Evolutionary conservation across 2,888 invertebrate species (phyloP).

Genomic region (Sphecodes monilicornis): DNA sequence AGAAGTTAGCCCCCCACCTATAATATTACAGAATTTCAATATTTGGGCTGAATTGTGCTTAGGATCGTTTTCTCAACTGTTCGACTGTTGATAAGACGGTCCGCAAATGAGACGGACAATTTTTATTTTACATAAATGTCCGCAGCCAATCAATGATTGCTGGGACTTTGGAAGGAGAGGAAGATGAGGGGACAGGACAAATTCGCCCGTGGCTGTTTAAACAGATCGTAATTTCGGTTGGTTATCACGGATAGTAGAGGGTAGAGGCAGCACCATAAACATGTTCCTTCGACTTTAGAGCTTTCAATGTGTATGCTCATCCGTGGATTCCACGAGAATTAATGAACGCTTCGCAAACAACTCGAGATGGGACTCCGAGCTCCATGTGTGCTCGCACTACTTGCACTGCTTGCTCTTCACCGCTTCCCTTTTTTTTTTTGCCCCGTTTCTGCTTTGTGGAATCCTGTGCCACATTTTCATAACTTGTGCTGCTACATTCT

Average conservation of each 20-base stretch:
- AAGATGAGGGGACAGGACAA: no score
- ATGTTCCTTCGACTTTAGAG: not conserved
- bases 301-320: not conserved
- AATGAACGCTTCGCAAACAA: slow-evolving; percentile 1
- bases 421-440: not conserved
- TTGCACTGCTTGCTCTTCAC: not conserved
- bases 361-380: not conserved
- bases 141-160: no score
- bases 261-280: not conserved
- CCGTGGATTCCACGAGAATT: not conserved
- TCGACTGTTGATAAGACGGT: no score
- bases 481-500: not conserved
- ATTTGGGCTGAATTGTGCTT: no score
- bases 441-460: not conserved
- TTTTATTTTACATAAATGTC: no score
- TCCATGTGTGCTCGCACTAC: not conserved
- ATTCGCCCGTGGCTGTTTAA: not conserved
- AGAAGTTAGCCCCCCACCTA: no score
- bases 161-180: not conserved
- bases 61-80: no score
- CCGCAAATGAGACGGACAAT: no score
- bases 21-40: no score
- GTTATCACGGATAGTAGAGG: not conserved
- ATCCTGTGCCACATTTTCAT: not conserved
- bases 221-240: not conserved